Conservation (phyloP, 2,888 invertebrate genomes). For the Incurvaria masculella region DNA sequence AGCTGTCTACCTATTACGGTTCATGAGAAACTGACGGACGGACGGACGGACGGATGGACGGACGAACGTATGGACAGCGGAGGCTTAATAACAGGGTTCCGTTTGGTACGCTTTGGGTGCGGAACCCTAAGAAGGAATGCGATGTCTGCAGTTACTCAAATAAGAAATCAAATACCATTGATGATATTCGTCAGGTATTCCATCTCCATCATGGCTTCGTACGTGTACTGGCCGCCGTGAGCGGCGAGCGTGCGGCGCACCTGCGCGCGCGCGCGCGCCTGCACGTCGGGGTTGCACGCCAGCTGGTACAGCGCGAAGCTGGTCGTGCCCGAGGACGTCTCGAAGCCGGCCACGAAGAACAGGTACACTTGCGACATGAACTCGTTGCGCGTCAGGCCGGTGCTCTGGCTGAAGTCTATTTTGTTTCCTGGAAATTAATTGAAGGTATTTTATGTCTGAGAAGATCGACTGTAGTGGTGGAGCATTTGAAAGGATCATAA, state of each 20-base stretch:
- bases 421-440: background rate
- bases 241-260: slow-evolving; percentile 23
- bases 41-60: too few species aligned
- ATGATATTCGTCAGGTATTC: background rate
- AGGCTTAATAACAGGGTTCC: too few species aligned
- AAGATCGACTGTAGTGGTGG: too few species aligned
- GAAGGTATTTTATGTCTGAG: too few species aligned
- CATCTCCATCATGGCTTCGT: background rate
- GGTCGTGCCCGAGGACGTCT: slow-evolving; percentile 48
- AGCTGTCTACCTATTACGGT: too few species aligned
- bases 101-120: too few species aligned
- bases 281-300: slow-evolving; percentile 37
- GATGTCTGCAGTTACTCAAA: too few species aligned
- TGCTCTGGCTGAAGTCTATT: background rate
- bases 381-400: background rate
- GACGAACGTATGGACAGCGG: too few species aligned
- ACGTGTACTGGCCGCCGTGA: background rate
- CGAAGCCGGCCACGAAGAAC: slow-evolving; percentile 39
- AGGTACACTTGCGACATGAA: background rate
- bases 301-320: slow-evolving; percentile 46
- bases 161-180: too few species aligned
- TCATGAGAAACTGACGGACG: too few species aligned
- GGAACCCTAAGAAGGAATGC: too few species aligned
- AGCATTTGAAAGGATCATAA: too few species aligned
- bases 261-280: slow-evolving; percentile 37